phyloP scores from a whole-genome alignment of 2,113 vertebrate species.

The Aegotheles bennettii region DNA sequence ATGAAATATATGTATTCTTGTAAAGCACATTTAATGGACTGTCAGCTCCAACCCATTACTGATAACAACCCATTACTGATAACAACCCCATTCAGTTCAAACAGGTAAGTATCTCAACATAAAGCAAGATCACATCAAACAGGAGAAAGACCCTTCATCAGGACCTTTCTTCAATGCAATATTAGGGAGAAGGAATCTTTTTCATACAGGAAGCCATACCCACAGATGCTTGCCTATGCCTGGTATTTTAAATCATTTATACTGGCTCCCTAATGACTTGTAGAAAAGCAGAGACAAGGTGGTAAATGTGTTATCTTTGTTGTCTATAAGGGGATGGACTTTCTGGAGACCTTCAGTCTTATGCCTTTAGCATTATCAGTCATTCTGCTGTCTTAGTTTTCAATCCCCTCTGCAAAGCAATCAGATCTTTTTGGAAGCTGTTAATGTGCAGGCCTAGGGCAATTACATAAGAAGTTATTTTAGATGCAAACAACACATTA shows the following conservation, averaged over 20 bases:
- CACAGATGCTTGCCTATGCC: not conserved
- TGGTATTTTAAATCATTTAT: not conserved
- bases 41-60: not conserved
- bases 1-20: not conserved
- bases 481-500: not conserved
- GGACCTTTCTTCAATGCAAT: not conserved
- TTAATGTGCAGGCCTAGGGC: not conserved
- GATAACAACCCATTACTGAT: not conserved
- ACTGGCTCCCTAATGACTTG: not conserved
- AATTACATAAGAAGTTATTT: conserved; percentile 41
- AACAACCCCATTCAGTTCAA: not conserved
- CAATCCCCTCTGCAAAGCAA: not conserved
- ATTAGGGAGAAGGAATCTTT: not conserved
- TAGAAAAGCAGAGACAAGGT: not conserved
- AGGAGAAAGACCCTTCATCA: not conserved
- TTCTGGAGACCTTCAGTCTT: not conserved
- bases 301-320: not conserved
- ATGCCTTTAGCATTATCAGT: not conserved
- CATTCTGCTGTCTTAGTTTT: not conserved
- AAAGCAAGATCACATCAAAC: not conserved
- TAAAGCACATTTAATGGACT: not conserved
- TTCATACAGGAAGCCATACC: not conserved
- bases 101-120: not conserved
- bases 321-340: not conserved
- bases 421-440: not conserved